Base-by-base conservation (phyloP, 2,797 vertebrate species). In the Pterois miles region DNA sequence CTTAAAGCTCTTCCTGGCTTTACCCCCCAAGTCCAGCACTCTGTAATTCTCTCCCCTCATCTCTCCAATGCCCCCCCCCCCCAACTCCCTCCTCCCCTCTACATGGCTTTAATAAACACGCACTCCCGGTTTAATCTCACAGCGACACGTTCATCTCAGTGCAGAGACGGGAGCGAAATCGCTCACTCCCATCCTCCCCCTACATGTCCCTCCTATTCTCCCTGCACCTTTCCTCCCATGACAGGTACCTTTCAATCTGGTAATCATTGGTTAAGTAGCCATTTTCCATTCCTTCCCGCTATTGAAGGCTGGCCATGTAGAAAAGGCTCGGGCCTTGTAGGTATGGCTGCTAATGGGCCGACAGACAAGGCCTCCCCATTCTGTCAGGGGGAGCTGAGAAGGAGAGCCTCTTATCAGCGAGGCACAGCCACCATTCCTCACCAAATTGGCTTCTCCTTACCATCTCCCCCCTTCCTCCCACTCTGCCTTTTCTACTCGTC, bases 221-320 rank as follows among this genome's bases (percentile, higher is more conserved):
- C 94, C 77, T 84, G 90, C 92, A 91, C 85, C 91, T 94, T 94
- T 94, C 94, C 91, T 94, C 93, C 93, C 93, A 92, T 96, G 96
- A 96, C 96, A 96, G 96, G 95, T 96, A 96, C 96, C 96, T 96
- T 97, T 97, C 96, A 96, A 95, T 97, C 94, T 88, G 76, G 90
- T 95, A 94, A 96, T 96, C 95, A 95, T 94, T 95, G 93, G 81
- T 94, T 93, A 94, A 94, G 94, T 94, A 94, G 96, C 94, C 95
- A 94, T 96, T 96, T 92, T 96, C 95, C 95, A 96, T 96, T 96
- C 87, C 70, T 83, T 80, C 67, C 65, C 77, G 69, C 69, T 70
- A 88, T 81, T 89, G 89, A 89, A 87, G 85, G 63, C 74, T 52
- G 83, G 60, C 85, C 80, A 83, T 88, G 90, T 80, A 90, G 88